These are phyloP conservation scores for Ericerus pela DNA, from an alignment of 1,140 invertebrate genomes.

Conservation along the genomic window DNA sequence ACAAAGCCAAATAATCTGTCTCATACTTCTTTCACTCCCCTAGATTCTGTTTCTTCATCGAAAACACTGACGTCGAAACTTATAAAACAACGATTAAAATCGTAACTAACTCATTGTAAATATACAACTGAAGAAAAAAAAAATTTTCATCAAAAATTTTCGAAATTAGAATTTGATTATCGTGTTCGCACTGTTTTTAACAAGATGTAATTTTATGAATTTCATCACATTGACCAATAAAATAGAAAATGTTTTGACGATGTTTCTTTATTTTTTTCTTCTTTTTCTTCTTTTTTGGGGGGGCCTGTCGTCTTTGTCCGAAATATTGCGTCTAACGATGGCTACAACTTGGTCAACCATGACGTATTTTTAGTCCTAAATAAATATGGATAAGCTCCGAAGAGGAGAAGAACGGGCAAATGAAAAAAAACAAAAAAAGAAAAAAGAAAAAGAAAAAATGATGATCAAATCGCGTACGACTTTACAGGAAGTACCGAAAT, in stretches of 20 bases:
- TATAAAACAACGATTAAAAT: no score
- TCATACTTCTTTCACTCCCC: no score
- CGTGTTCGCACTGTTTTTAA: slow-evolving; percentile 1
- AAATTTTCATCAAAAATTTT: no score
- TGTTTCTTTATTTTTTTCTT: no score
- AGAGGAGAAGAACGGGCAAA: neutral
- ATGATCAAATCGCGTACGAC: slow-evolving; percentile 4
- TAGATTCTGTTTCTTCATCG: no score
- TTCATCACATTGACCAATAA: slow-evolving; percentile 5
- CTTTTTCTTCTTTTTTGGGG: neutral
- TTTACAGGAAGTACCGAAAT: slow-evolving; percentile 9
- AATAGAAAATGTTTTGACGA: no score
- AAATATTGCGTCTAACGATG: neutral
- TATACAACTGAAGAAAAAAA: no score
- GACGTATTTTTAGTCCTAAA: slow-evolving; percentile 5
- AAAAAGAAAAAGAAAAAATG: neutral
- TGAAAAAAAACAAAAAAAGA: slow-evolving; percentile 3
- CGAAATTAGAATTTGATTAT: neutral
- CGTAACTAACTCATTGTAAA: no score
- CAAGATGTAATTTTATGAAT: neutral
- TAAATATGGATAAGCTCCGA: neutral
- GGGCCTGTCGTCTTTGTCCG: neutral
- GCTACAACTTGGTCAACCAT: neutral
- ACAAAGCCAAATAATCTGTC: no score
- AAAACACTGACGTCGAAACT: no score